These are phyloP conservation scores for Brenthis daphne DNA, from an alignment of 2,888 invertebrate species.

Conservation along the genomic window DNA sequence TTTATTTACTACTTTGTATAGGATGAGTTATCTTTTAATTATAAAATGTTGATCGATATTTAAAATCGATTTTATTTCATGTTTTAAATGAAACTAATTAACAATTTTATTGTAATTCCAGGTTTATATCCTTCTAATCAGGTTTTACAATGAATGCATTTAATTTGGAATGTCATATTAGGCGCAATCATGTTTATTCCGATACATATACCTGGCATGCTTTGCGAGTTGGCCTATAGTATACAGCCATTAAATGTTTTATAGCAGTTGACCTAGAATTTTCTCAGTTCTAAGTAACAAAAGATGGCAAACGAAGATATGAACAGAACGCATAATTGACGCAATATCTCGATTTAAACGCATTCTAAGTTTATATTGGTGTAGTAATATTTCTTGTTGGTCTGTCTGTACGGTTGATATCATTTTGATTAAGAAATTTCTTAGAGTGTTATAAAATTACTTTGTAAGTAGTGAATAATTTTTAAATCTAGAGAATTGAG, in stretches of 20 bases:
- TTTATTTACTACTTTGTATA: background rate
- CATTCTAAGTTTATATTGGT: conserved; percentile 1
- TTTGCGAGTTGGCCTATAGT: conserved; percentile 1
- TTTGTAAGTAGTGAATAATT: too few species aligned
- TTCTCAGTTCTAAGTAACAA: conserved; percentile 32
- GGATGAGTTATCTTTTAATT: conserved; percentile 7
- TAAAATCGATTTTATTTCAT: background rate
- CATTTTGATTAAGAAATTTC: background rate
- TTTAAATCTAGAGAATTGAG: too few species aligned
- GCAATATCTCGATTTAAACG: conserved; percentile 29
- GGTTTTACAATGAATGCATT: background rate
- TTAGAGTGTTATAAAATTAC: too few species aligned
- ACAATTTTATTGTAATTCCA: background rate
- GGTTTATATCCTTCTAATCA: too few species aligned
- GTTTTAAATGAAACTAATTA: background rate
- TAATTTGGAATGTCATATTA: conserved; percentile 8
- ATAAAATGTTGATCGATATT: background rate
- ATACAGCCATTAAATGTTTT: conserved; percentile 14
- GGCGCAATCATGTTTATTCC: background rate
- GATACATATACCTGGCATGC: background rate
- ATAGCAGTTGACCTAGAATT: conserved; percentile 37
- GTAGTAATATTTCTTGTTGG: background rate
- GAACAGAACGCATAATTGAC: conserved; percentile 31
- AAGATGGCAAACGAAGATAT: conserved; percentile 35
- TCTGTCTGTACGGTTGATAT: background rate